A percentile compares a stretch with the other conserved stretches of the same genome.
Evolutionary conservation across 2,888 invertebrate species (phyloP).

Genomic region (Reticulitermes lucifugus): DNA sequence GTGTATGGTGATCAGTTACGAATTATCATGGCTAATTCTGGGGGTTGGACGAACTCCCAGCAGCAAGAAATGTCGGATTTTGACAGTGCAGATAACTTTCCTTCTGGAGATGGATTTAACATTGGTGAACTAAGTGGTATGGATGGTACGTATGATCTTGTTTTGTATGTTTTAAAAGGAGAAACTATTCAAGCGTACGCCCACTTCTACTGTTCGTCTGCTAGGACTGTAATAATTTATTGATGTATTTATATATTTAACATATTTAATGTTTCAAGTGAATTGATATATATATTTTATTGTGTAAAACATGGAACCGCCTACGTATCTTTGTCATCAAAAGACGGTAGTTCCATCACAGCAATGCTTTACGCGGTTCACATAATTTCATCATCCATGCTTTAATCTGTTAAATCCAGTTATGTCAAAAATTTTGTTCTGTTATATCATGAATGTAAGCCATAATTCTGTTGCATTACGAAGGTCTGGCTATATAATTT

Average conservation of each 20-base stretch:
- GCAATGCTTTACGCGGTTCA: not conserved
- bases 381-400: not conserved
- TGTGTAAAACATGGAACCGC: not conserved
- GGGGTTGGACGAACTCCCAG: constrained; percentile 56
- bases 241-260: not conserved
- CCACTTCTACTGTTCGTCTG: not conserved
- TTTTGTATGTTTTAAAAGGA: not conserved
- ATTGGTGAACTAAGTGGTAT: constrained; percentile 76
- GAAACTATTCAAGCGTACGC: not conserved
- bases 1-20: constrained; percentile 59
- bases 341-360: not conserved
- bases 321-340: not conserved
- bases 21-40: constrained; percentile 60
- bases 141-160: constrained; percentile 70
- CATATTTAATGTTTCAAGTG: not conserved
- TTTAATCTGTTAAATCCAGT: not conserved
- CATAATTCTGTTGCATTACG: too few relatives aligned
- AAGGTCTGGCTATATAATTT: too few relatives aligned
- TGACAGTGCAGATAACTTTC: constrained; percentile 64
- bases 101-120: constrained; percentile 71
- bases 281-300: not conserved
- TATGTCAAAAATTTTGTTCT: not conserved
- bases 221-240: not conserved
- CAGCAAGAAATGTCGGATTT: constrained; percentile 61
- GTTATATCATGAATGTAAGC: not conserved